Evolutionary conservation across 2,797 vertebrate species (phyloP), one percentile per base, ranked within the genome.

Genomic region (Telmatherina bonti): DNA sequence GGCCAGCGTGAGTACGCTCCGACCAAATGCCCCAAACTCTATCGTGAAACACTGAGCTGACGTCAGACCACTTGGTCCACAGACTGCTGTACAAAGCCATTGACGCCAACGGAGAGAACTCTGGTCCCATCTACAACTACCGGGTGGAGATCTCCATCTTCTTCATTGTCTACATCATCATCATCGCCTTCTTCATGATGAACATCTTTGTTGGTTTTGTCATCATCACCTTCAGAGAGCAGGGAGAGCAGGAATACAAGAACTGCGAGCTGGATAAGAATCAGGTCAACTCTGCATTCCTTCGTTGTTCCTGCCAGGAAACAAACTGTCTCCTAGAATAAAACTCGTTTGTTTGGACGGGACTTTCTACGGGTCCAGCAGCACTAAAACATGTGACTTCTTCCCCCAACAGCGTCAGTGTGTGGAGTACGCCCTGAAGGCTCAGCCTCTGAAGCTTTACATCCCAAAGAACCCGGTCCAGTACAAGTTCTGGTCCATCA

Each of bases 261-360:
- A 98, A 99, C 94, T 99, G 97, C 66, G 98, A 99, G 90, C 95
- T 99, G 92, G 97, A 99, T 92, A 99, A 99, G 91, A 99, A 99
- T 91, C 97, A 99, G 96, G 98, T 98, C 45, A 55, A 33, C 31
- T 33, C 31, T 33, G 31, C 31, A 33, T 33, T 33, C 31, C 31
- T 33, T 33, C 9, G 2, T 33, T 33, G 7, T 33, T 7, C 31
- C 7, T 33, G 31, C 31, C 31, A 9, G 31, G 7, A 9, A 33
- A 33, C n/a, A 33, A 33, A 33, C 31, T 33, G 7, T n/a, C n/a
- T n/a, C n/a, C n/a, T n/a, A n/a, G n/a, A n/a, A n/a, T n/a, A n/a
- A n/a, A n/a, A n/a, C n/a, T n/a, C n/a, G n/a, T n/a, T n/a, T n/a
- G n/a, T n/a, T n/a, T n/a, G n/a, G n/a, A n/a, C n/a, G n/a, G n/a